A percentile compares a stretch with the other conserved stretches of the same genome.
Evolutionary conservation across 2,888 invertebrate species (phyloP).

Genomic region (Clistopyga incitator): DNA sequence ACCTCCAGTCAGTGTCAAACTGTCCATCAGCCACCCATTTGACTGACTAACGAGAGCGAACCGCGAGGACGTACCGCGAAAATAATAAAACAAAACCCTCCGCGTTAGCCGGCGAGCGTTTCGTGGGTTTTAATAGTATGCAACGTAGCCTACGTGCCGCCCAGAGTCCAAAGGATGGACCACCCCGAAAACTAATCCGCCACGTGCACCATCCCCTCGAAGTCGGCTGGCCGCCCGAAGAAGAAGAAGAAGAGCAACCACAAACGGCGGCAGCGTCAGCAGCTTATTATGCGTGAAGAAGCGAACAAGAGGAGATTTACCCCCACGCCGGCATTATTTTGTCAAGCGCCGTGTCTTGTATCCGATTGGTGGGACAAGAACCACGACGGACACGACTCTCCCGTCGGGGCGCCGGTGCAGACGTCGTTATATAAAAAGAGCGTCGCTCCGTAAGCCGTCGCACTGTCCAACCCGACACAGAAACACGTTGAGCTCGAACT

Average conservation of each 20-base stretch:
- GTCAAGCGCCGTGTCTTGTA: constrained; percentile 18
- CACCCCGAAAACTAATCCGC: constrained; percentile 50
- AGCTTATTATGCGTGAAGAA: not conserved
- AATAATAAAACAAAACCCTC: not conserved
- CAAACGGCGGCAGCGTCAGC: too few relatives aligned
- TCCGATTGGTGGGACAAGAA: constrained; percentile 14
- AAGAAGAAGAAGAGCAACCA: not conserved
- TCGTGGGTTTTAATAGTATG: not conserved
- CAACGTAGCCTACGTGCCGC: not conserved
- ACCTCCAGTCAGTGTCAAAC: not conserved
- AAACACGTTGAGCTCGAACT: constrained; percentile 37
- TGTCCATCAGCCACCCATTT: not conserved
- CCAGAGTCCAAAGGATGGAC: constrained; percentile 36
- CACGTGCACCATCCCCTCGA: constrained; percentile 2
- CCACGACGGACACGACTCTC: constrained; percentile 8
- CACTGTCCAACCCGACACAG: constrained; percentile 55
- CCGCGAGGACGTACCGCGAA: not conserved
- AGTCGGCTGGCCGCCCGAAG: not conserved
- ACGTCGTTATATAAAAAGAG: constrained; percentile 59
- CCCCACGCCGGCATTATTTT: constrained; percentile 21
- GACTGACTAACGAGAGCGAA: not conserved
- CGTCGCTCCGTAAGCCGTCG: constrained; percentile 40
- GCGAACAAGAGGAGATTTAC: constrained; percentile 9
- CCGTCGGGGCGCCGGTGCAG: constrained; percentile 14
- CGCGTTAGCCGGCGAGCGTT: not conserved